Percentiles rank a stretch among this genome's conserved stretches.
phyloP scores from a whole-genome alignment of 2,888 invertebrate genomes.

The Sepioteuthis lessoniana region DNA sequence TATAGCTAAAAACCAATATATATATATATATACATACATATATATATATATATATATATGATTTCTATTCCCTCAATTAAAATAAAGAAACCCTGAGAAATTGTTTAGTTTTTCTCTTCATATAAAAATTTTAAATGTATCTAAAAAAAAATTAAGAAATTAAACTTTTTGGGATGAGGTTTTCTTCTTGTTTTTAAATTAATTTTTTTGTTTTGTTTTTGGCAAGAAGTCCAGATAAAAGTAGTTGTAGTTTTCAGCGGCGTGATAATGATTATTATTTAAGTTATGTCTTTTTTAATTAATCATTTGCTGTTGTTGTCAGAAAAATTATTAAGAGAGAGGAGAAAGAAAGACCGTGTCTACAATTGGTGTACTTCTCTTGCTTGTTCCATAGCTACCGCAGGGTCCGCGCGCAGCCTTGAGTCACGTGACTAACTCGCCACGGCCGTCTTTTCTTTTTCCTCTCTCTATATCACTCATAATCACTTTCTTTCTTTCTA shows the following conservation, averaged over 20 bases:
- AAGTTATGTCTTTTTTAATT: background rate
- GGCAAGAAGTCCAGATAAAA: background rate
- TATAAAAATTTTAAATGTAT: background rate
- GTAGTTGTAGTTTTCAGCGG: background rate
- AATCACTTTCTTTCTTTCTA: no score
- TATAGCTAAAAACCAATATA: no score
- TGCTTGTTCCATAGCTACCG: background rate
- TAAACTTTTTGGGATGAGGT: background rate
- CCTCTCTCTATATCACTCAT: no score
- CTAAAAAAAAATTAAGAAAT: background rate
- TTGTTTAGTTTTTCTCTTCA: no score
- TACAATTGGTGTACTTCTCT: background rate
- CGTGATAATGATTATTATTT: background rate
- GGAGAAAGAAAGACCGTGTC: constrained; percentile 17
- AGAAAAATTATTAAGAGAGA: constrained; percentile 11
- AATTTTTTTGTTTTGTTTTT: background rate
- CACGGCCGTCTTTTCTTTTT: background rate
- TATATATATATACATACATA: no score
- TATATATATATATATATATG: no score
- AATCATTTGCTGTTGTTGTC: background rate
- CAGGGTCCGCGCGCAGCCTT: background rate
- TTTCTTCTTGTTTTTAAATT: background rate
- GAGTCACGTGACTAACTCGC: background rate
- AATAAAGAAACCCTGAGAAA: no score
- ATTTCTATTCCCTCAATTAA: no score